A percentile compares a stretch with the other conserved stretches of the same genome.
These are phyloP conservation scores for Beroe forskalii DNA, from an alignment of 37 sponge, comb jelly and placozoan species.

Conservation along the genomic window DNA sequence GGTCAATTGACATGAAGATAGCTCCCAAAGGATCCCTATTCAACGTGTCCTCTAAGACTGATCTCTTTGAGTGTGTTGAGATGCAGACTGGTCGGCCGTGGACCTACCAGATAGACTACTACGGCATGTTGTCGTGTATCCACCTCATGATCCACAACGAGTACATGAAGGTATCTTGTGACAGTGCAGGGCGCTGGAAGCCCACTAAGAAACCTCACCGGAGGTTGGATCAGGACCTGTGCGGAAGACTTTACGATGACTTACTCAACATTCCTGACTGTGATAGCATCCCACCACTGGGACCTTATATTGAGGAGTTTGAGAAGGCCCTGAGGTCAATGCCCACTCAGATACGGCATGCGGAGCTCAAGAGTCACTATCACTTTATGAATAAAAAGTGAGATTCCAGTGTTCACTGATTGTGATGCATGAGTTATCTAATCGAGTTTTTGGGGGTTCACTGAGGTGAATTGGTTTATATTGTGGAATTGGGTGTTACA, in stretches of 20 bases:
- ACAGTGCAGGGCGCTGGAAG: background rate
- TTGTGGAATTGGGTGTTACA: no score
- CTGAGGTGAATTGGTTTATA: no score
- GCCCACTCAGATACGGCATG: background rate
- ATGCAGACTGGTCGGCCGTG: constrained; percentile 61
- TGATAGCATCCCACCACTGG: constrained; percentile 3
- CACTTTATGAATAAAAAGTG: constrained; percentile 36
- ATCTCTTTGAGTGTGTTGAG: constrained; percentile 56
- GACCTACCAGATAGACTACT: constrained; percentile 61
- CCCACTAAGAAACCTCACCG: constrained; percentile 48
- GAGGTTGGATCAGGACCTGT: constrained; percentile 21
- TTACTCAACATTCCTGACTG: constrained; percentile 52
- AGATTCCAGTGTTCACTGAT: no score
- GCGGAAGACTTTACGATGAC: background rate
- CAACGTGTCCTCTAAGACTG: constrained; percentile 2
- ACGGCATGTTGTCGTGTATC: constrained; percentile 31
- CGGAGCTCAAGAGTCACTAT: constrained; percentile 23
- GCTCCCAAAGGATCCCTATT: background rate
- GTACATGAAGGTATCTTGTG: constrained; percentile 12
- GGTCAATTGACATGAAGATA: constrained; percentile 53
- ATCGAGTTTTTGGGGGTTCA: no score
- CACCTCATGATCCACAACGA: constrained; percentile 59
- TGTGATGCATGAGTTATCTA: no score
- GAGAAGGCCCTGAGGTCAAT: background rate
- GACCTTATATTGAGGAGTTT: background rate